Base-by-base conservation (phyloP, 2,113 vertebrate species). In the Melanocharis versteri region DNA sequence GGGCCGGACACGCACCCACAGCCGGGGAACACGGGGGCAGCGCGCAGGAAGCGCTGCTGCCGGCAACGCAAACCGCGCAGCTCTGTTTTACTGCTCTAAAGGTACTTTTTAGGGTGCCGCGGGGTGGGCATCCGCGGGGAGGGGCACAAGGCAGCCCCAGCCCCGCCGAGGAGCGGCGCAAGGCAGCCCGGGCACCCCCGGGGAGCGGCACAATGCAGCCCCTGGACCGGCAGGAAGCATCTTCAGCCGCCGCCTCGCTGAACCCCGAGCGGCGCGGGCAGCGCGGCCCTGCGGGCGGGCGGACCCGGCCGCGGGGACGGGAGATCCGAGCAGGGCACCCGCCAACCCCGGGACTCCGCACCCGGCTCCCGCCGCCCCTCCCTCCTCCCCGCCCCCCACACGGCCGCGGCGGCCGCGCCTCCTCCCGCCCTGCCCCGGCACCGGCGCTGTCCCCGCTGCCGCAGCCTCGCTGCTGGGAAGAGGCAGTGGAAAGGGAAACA, bases 1-100 rank as follows among this genome's bases (percentile, higher is more conserved):
- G 40, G 0, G 4, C 2, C 11, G 56, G 18, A 47, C 3, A 2
- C 0, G 24, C 33, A 13, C 33, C 37, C 47, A 0, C 14, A 2
- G 22, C 0, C 4, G 5, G 17, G 19, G 39, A 5, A n/a, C n/a
- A n/a, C 1, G 6, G 28, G 37, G 10, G 4, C 31, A 15, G 53
- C 11, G 14, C 9, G 66, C 57, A 7, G 13, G 23, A 53, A 61
- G 22, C 4, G 1, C 12, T 2, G 62, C 66, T 17, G 48, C 66
- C 5, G 10, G 33, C 48, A 20, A 0, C 0, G 28, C 4, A 5
- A 20, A 11, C 0, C 0, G 22, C 4, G 12, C 35, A 9, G 44
- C 58, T 3, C 15, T 0, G 2, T 5, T 44, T 7, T 4, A 19
- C 3, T 1, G 64, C 64, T 23, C 1, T 10, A 22, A 7, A 24